phyloP scores from a whole-genome alignment of 1,140 invertebrate species.

The Pseudachorutes palmiensis region DNA sequence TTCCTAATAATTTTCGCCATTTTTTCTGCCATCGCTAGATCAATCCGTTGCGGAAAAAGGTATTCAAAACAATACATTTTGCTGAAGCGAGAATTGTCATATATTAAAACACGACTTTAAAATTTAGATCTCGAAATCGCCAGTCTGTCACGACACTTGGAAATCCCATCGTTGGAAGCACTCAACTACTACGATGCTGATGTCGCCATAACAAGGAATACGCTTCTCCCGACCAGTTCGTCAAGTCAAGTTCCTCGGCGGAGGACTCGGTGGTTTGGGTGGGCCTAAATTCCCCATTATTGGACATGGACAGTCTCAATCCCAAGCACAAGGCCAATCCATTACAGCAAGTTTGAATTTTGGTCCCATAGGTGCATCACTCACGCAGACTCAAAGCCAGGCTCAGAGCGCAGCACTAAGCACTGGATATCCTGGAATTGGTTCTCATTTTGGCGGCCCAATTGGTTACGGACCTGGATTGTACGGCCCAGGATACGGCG shows the following conservation, averaged over 20 bases:
- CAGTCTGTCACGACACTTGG: background rate
- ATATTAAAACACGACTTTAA: background rate
- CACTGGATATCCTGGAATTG: constrained; percentile 4
- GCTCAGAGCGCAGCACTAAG: too few relatives aligned
- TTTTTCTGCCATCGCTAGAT: background rate
- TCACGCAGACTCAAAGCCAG: background rate
- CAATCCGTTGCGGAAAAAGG: too few relatives aligned
- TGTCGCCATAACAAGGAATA: background rate
- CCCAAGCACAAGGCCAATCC: background rate
- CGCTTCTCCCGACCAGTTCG: background rate
- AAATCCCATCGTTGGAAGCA: background rate
- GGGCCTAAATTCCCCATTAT: background rate
- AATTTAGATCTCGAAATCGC: background rate
- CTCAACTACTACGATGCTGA: background rate
- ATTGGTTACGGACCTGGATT: background rate
- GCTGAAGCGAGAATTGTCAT: too few relatives aligned
- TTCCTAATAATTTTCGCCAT: background rate
- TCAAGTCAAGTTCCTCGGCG: background rate
- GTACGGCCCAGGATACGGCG: background rate
- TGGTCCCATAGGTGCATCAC: background rate
- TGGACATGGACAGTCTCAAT: background rate
- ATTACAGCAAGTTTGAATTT: background rate
- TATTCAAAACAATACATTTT: too few relatives aligned
- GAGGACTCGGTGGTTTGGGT: background rate
- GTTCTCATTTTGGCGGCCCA: background rate